A percentile compares a stretch with the other conserved stretches of the same genome.
Evolutionary conservation across 2,888 invertebrate species (phyloP).

Genomic region (Drosophila quinaria): DNA sequence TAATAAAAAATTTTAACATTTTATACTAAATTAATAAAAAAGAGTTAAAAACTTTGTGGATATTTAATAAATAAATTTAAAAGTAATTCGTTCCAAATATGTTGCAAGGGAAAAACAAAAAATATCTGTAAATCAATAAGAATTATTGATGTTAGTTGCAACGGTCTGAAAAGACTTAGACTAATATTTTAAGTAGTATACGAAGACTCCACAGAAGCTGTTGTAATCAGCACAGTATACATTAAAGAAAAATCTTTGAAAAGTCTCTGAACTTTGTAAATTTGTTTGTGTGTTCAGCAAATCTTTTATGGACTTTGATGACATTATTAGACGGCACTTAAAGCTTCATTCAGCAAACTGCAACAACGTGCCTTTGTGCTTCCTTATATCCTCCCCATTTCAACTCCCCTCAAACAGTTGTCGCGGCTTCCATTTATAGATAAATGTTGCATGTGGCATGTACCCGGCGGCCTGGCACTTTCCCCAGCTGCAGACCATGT

Average conservation of each 20-base stretch:
- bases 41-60: too few species aligned
- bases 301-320: constrained; percentile 31
- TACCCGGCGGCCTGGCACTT: constrained; percentile 64
- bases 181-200: too few species aligned
- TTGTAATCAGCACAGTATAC: not conserved
- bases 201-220: too few species aligned
- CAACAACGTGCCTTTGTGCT: constrained; percentile 20
- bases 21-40: too few species aligned
- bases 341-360: constrained; percentile 59
- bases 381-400: constrained; percentile 1
- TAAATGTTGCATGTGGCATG: constrained; percentile 72
- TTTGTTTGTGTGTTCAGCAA: constrained; percentile 10
- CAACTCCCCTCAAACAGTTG: constrained; percentile 31
- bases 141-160: too few species aligned
- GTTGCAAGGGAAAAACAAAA: too few species aligned
- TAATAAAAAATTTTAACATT: too few species aligned
- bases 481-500: constrained; percentile 39
- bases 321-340: constrained; percentile 39
- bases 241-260: not conserved
- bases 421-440: constrained; percentile 74
- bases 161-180: too few species aligned
- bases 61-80: too few species aligned
- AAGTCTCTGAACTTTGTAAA: not conserved
- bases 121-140: too few species aligned
- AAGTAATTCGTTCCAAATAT: too few species aligned